Percentiles rank a stretch among this genome's conserved stretches.
Evolutionary conservation across 2,113 vertebrate species (phyloP).

Genomic region (Toxotes chatareus): DNA sequence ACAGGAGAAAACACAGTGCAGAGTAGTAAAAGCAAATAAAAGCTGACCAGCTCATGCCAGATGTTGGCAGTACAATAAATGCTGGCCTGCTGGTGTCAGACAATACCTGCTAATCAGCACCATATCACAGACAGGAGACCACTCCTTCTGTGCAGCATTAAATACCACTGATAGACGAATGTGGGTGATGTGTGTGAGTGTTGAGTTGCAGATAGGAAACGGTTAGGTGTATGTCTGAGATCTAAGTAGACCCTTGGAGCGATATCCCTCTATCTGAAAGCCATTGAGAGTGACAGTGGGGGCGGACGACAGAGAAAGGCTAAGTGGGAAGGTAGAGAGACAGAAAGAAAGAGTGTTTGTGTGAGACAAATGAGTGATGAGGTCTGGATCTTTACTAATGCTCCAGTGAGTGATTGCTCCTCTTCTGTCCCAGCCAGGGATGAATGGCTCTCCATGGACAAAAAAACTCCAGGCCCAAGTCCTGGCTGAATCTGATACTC

Average conservation of each 20-base stretch:
- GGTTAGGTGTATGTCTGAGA: constrained; percentile 9
- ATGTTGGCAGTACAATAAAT: neutral
- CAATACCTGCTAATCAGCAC: constrained; percentile 24
- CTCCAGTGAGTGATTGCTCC: constrained; percentile 60
- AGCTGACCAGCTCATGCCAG: constrained; percentile 15
- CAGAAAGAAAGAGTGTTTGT: constrained; percentile 24
- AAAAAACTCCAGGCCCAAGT: constrained; percentile 42
- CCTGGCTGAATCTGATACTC: constrained; percentile 55
- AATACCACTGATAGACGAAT: constrained; percentile 34
- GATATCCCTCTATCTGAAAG: neutral
- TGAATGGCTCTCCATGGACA: constrained; percentile 66
- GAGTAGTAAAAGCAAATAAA: constrained; percentile 8
- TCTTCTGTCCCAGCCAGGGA: constrained; percentile 52
- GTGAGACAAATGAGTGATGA: constrained; percentile 51
- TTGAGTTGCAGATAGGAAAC: constrained; percentile 7
- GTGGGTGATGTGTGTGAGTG: neutral
- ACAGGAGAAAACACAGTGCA: neutral
- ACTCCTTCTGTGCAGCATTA: constrained; percentile 1
- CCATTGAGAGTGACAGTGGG: constrained; percentile 2
- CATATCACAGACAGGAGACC: constrained; percentile 13
- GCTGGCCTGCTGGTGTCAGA: constrained; percentile 7
- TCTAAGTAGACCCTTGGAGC: constrained; percentile 34
- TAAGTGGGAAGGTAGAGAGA: constrained; percentile 34
- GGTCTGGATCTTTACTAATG: constrained; percentile 64
- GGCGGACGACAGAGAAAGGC: constrained; percentile 7